Conservation (phyloP, 2,113 vertebrate genomes). For the Leucosticte australis region DNA sequence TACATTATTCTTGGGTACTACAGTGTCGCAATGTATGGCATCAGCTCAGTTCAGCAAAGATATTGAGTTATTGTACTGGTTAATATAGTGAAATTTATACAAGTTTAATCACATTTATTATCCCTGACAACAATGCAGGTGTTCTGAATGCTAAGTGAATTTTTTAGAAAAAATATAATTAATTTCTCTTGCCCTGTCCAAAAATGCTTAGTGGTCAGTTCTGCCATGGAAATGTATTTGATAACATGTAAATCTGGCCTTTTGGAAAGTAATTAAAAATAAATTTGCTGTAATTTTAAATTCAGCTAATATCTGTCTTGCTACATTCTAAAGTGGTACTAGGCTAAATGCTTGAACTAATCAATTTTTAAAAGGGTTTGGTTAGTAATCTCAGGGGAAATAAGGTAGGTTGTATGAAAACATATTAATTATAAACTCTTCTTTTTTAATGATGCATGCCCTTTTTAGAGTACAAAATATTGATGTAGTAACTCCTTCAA, state of each 20-base stretch:
- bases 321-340: constrained; percentile 44
- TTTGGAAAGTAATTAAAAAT: constrained; percentile 73
- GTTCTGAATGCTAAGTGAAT: constrained; percentile 70
- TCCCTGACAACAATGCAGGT: constrained; percentile 72
- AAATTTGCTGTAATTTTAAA: constrained; percentile 68
- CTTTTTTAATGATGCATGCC: constrained; percentile 59
- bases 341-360: constrained; percentile 63
- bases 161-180: constrained; percentile 64
- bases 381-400: constrained; percentile 59
- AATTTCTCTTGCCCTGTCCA: constrained; percentile 66
- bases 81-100: constrained; percentile 71
- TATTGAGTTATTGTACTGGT: constrained; percentile 67
- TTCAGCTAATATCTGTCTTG: constrained; percentile 53
- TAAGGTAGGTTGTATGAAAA: constrained; percentile 62
- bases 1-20: not conserved
- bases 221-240: constrained; percentile 69
- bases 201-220: constrained; percentile 76
- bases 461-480: constrained; percentile 53
- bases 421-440: constrained; percentile 57
- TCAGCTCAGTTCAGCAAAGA: constrained; percentile 50
- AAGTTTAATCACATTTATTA: constrained; percentile 77
- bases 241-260: constrained; percentile 75
- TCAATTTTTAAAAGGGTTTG: constrained; percentile 66
- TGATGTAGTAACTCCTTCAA: constrained; percentile 37
- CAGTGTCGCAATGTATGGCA: constrained; percentile 18